Base-by-base conservation (phyloP, 1,140 invertebrate genomes). In the Drosophila tropicalis region DNA sequence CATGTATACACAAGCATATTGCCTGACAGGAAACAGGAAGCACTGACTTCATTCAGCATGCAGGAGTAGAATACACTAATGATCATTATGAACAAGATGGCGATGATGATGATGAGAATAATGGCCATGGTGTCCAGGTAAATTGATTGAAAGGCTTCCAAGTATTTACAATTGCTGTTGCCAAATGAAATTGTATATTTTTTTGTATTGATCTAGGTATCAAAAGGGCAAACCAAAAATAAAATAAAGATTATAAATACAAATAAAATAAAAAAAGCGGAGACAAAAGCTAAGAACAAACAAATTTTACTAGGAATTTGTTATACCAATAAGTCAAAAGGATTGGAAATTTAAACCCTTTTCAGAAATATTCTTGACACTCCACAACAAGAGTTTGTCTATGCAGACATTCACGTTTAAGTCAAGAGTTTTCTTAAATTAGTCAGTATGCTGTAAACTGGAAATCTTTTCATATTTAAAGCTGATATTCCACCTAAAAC, bases 1-100 rank as follows among this genome's bases (percentile, higher is more conserved):
- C 10, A 36, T 2, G 0, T 3, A 36, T 1, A 36, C 9, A 39
- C 12, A 12, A 39, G 36, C 6, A 34, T 34, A 0, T 34, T 0
- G 22, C 15, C 39, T 41, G 55, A 66, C 51, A 65, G 81, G 90
- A 81, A 90, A 60, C 76, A 19, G 78, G 82, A 86, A 89, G 83
- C 84, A 89, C 84, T 86, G 32, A 80, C 67, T 22, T 51, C 12
- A 51, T 51, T 51, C 44, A 51, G 44, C 15, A 47, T 47, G 15
- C 3, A 51, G 17, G 44, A 51, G 44, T 5, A 51, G 19, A 19
- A 51, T 10, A 22, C 5, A 58, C n/a, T 61, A 64, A 47, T 58
- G 51, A 19, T 77, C 44, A 44, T 62, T 3, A 51, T 3, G 9
- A 51, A 5, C 29, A 29, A 5, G 15, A 12, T 6, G 29, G 29